Evolutionary conservation across 2,113 vertebrate genomes (phyloP).

Genomic region (Pseudorhombus dupliciocellatus): DNA sequence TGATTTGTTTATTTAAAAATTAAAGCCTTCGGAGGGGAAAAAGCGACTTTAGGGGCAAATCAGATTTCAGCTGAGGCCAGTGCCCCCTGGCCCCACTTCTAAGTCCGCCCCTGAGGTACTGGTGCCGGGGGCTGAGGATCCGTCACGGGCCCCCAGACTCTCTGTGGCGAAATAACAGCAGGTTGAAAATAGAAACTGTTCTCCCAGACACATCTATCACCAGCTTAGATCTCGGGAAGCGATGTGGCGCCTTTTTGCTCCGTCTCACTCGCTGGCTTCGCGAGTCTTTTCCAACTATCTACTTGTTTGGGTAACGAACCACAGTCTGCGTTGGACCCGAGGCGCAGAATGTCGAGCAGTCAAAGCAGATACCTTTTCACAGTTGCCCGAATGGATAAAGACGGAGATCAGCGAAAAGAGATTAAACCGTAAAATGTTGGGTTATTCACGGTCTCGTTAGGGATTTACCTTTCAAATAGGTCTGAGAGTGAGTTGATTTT

Average conservation of each 20-base stretch:
- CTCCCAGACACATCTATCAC: constrained; percentile 43
- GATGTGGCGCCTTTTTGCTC: constrained; percentile 31
- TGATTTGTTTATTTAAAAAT: too few relatives aligned
- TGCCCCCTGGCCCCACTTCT: not conserved
- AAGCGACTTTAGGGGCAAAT: not conserved
- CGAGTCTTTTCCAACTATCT: constrained; percentile 33
- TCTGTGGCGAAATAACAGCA: constrained; percentile 21
- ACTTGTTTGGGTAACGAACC: constrained; percentile 44
- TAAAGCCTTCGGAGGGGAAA: too few relatives aligned
- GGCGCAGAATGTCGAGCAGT: not conserved
- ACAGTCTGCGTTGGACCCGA: constrained; percentile 27
- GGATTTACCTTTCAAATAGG: constrained; percentile 43
- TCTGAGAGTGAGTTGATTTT: constrained; percentile 32
- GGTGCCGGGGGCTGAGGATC: not conserved
- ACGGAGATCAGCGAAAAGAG: constrained; percentile 39
- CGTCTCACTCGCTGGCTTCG: constrained; percentile 19
- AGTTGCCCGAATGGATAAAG: constrained; percentile 20
- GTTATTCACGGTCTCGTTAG: constrained; percentile 55
- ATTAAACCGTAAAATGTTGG: constrained; percentile 43
- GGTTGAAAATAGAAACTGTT: constrained; percentile 34
- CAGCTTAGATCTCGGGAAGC: constrained; percentile 24
- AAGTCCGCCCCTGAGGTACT: not conserved
- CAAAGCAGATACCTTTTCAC: too few relatives aligned
- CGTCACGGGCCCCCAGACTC: constrained; percentile 10
- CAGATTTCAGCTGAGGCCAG: not conserved